Conservation (phyloP, 2,113 vertebrate species). For the Felis chaus region DNA sequence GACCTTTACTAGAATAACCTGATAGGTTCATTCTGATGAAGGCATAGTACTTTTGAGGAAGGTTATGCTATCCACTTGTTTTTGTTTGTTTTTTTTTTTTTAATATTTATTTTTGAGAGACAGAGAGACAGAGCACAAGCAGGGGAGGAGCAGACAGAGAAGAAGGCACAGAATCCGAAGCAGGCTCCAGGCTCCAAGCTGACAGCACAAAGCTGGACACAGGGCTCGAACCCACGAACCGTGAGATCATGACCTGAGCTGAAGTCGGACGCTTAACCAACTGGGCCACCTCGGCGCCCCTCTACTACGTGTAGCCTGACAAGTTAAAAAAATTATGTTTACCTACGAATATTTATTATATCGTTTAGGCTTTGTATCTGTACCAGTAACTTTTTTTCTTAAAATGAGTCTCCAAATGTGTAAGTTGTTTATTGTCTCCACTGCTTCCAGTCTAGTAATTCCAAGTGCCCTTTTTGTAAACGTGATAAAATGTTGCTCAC, state of each 20-base stretch:
- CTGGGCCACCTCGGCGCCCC: no score
- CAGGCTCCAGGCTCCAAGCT: no score
- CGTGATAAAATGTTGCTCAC: slow-evolving; percentile 84
- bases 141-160: no score
- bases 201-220: no score
- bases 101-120: no score
- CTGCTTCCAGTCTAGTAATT: background rate
- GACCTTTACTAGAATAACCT: background rate
- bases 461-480: background rate
- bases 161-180: no score
- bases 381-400: background rate
- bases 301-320: background rate
- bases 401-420: background rate
- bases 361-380: background rate
- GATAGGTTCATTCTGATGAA: background rate
- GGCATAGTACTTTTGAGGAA: background rate
- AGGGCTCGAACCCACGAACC: no score
- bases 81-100: background rate
- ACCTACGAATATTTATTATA: background rate
- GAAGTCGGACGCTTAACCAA: no score
- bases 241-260: no score
- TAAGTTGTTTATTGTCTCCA: background rate
- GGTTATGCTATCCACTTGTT: background rate
- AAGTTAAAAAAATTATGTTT: background rate
- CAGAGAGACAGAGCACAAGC: no score